phyloP scores from a whole-genome alignment of 2,113 vertebrate species.

The rat (Rattus norvegicus) region DNA sequence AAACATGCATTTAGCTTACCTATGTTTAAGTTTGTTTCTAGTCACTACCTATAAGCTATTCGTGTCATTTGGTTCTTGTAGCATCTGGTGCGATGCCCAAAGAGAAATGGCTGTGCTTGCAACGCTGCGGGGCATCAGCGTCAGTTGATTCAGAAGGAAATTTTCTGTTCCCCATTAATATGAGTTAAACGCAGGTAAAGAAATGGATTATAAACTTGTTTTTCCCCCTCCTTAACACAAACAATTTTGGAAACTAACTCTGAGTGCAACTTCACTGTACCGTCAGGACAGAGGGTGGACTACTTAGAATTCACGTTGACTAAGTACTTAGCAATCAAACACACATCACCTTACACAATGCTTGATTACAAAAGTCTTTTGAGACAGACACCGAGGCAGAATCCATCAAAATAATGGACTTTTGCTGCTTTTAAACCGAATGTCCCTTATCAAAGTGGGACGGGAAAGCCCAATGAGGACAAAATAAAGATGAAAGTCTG shows the following conservation, averaged over 20 bases:
- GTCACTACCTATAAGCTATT: not conserved
- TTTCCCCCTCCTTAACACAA: not conserved
- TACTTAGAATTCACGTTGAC: not conserved
- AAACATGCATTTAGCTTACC: conserved; percentile 14
- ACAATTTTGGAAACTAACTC: not conserved
- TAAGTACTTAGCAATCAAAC: not conserved
- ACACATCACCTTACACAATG: not conserved
- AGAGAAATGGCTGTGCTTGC: not conserved
- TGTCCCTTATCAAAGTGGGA: not conserved
- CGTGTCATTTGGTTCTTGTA: not conserved
- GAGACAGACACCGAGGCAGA: not conserved
- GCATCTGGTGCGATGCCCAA: not conserved
- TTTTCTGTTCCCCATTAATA: not conserved
- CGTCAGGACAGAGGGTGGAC: not conserved
- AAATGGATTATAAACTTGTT: not conserved
- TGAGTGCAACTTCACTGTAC: not conserved
- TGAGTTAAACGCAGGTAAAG: not conserved
- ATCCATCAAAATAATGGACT: not conserved
- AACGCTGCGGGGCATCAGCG: not conserved
- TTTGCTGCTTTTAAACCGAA: conserved; percentile 26
- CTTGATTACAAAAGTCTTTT: not conserved
- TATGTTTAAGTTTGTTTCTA: not conserved
- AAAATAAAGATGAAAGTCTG: conserved; percentile 1
- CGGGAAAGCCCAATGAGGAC: not conserved
- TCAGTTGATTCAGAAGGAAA: conserved; percentile 3